Evolutionary conservation across 1,140 invertebrate species (phyloP), one percentile per base, ranked within the genome.

Genomic region (Bombus polaris): DNA sequence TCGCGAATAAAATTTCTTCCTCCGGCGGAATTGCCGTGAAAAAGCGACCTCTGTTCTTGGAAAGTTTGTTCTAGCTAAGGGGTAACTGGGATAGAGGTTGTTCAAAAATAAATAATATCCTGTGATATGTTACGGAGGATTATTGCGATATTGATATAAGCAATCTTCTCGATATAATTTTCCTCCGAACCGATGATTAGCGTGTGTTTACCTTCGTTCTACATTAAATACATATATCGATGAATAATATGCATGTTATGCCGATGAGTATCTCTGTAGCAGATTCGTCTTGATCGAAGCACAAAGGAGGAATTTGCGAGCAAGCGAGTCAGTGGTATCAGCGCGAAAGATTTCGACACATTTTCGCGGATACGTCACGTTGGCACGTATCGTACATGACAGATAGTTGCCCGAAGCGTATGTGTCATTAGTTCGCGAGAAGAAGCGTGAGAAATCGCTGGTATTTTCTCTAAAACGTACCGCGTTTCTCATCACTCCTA

Each of bases 1-100:
- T 25, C 68, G 35, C 68, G 79, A 81, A 83, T 77, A 83, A 76
- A 75, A 76, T 83, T 80, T 70, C 65, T 70, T 13, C 77, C 18
- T 13, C 9, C 39, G 18, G 62, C 28, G 62, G 42, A 13, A 68
- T 68, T 79, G 32, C 42, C 32, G 25, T 8, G 65, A 80, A 70
- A 68, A 70, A 80, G 65, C 66, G 32, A 18, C 13, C n/a, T 3
- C 18, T 13, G 12, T n/a, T 32, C 57, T 13, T 10, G 1, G 18
- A n/a, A 77, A 77, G 37, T 77, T 77, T 42, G 8, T 32, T 13
- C 15, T 4, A 47, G 8, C 37, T 28, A 37, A 32, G 15, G 18
- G 18, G 5, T 32, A n/a, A 32, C 62, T 32, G 62, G 12, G 15
- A 32, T 66, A 66, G 35, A n/a, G n/a, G 59, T 62, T 62, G 32